Percentiles rank a stretch among this genome's conserved stretches.
phyloP scores from a whole-genome alignment of 2,797 vertebrate species.

The Pelodytes ibericus region DNA sequence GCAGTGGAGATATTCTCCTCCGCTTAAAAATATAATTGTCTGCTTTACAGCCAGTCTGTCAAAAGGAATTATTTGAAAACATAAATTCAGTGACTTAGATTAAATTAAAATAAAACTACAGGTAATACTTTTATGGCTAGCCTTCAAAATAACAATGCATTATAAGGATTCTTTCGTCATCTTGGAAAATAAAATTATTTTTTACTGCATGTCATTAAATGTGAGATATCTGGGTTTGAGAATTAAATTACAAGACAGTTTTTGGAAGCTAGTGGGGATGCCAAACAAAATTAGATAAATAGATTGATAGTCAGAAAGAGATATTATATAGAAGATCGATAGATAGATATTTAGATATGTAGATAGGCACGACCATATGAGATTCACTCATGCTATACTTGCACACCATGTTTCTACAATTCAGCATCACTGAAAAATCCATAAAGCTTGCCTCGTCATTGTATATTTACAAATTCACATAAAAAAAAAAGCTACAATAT shows the following conservation, averaged over 20 bases:
- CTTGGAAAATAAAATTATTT: not conserved
- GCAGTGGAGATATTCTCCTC: conserved; percentile 8
- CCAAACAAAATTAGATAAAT: too few relatives aligned
- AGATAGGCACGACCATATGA: too few relatives aligned
- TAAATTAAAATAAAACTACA: conserved; percentile 26
- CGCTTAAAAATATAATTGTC: conserved; percentile 36
- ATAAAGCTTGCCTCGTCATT: too few relatives aligned
- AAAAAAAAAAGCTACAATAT: too few relatives aligned
- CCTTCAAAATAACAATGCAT: not conserved
- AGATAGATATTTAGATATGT: not conserved
- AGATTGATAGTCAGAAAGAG: not conserved
- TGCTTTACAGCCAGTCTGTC: conserved; percentile 35
- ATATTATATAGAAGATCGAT: too few relatives aligned
- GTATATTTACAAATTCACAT: too few relatives aligned
- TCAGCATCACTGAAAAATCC: too few relatives aligned
- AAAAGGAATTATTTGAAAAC: conserved; percentile 35
- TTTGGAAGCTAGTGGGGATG: not conserved
- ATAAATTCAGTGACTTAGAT: conserved; percentile 23
- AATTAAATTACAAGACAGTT: not conserved
- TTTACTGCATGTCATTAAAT: not conserved
- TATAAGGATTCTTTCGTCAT: not conserved
- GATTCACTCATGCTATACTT: too few relatives aligned
- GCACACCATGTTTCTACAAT: too few relatives aligned
- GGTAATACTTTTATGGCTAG: conserved; percentile 6
- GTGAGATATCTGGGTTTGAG: not conserved